These are phyloP conservation scores for Drosophila biarmipes DNA, from an alignment of 1,140 invertebrate genomes.

Conservation along the genomic window DNA sequence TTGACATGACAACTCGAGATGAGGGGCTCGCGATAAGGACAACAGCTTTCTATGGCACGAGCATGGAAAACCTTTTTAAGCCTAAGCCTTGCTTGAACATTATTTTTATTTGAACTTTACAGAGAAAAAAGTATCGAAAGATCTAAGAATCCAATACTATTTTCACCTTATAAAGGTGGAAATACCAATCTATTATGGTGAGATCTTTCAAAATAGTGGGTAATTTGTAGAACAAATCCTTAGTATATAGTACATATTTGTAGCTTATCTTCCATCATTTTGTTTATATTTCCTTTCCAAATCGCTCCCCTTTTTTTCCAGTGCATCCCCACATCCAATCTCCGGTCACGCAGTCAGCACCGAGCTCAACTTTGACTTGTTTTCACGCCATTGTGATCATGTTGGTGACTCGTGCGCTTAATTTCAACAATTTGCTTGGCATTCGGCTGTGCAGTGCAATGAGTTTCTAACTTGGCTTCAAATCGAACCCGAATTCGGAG, in stretches of 20 bases:
- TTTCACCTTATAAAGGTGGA: too few species aligned
- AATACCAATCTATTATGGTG: too few species aligned
- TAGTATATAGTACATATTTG: not conserved
- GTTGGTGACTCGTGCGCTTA: conserved; percentile 78
- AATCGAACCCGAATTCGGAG: conserved; percentile 7
- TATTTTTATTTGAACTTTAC: conserved; percentile 11
- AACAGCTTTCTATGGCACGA: conserved; percentile 73
- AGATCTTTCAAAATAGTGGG: too few species aligned
- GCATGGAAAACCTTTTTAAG: conserved; percentile 79
- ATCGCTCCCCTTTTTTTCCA: not conserved
- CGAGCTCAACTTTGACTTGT: conserved; percentile 62
- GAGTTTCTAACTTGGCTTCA: conserved; percentile 59
- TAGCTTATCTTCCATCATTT: too few species aligned
- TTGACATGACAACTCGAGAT: conserved; percentile 83
- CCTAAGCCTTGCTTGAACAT: conserved; percentile 36
- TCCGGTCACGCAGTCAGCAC: conserved; percentile 60
- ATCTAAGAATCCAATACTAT: not conserved
- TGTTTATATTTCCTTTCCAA: too few species aligned
- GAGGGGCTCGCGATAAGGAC: conserved; percentile 58
- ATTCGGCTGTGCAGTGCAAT: conserved; percentile 63
- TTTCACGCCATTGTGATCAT: conserved; percentile 75
- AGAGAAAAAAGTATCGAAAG: not conserved
- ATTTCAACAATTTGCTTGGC: conserved; percentile 78
- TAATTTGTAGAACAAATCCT: not conserved
- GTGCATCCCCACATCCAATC: conserved; percentile 37